phyloP scores from a whole-genome alignment of 1,140 invertebrate genomes.

The Drosophila murphyi region DNA sequence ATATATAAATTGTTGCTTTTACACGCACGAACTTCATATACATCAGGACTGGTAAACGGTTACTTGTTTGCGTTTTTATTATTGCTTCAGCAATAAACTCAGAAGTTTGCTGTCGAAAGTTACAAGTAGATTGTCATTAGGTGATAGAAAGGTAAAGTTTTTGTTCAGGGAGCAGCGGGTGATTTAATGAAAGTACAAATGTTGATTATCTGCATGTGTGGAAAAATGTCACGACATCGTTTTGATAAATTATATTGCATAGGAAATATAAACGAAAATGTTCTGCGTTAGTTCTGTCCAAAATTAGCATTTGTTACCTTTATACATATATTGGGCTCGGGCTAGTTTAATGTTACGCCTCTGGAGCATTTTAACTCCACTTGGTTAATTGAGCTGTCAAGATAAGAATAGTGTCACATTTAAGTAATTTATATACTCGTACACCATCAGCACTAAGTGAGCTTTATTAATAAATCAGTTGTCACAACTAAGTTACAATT shows the following conservation, averaged over 20 bases:
- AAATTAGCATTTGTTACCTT: too few species aligned
- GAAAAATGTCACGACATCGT: conserved; percentile 5
- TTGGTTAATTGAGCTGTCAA: too few species aligned
- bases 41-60: background rate
- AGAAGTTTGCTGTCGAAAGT: conserved; percentile 23
- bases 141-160: conserved; percentile 2
- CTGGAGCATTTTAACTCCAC: too few species aligned
- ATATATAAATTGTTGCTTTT: conserved; percentile 6
- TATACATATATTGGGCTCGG: too few species aligned
- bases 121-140: conserved; percentile 42
- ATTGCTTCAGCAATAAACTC: too few species aligned
- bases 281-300: too few species aligned
- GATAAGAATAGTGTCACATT: too few species aligned
- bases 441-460: too few species aligned
- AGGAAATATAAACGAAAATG: background rate
- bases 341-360: too few species aligned
- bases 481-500: too few species aligned
- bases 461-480: too few species aligned
- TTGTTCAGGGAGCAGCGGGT: background rate
- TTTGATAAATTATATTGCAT: background rate
- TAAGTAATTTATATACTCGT: too few species aligned
- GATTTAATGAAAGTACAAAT: conserved; percentile 17
- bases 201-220: conserved; percentile 24
- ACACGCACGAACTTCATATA: conserved; percentile 11
- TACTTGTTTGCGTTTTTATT: background rate